Percentiles rank a stretch among this genome's conserved stretches.
These are phyloP conservation scores for Pardalotus punctatus DNA, from an alignment of 2,113 vertebrate genomes.

Conservation along the genomic window DNA sequence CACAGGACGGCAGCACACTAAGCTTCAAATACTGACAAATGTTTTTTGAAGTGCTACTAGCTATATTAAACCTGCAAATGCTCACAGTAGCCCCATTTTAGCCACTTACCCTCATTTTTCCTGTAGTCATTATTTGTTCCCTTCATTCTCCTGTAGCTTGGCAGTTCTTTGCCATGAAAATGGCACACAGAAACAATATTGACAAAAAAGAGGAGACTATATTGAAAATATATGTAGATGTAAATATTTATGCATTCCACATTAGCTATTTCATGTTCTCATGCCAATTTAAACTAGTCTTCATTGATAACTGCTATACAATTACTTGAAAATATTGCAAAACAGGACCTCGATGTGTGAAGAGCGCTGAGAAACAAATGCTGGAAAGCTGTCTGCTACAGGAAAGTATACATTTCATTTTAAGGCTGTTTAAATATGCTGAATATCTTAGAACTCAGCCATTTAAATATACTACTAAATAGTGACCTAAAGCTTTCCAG, in stretches of 20 bases:
- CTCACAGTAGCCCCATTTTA: background rate
- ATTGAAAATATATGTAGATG: background rate
- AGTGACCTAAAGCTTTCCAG: background rate
- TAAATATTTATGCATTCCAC: background rate
- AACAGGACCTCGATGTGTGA: background rate
- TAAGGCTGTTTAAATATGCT: background rate
- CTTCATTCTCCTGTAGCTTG: background rate
- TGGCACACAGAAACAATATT: background rate
- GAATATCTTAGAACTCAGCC: background rate
- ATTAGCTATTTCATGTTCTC: background rate
- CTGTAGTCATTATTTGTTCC: background rate
- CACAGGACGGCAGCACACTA: background rate
- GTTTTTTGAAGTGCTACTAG: background rate
- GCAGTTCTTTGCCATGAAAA: background rate
- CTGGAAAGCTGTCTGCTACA: background rate
- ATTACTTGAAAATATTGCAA: background rate
- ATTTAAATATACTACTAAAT: background rate
- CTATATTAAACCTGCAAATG: background rate
- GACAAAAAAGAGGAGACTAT: background rate
- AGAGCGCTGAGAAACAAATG: background rate
- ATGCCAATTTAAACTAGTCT: background rate
- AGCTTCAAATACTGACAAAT: background rate
- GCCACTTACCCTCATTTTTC: background rate
- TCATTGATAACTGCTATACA: background rate
- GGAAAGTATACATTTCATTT: background rate